phyloP scores from a whole-genome alignment of 2,113 vertebrate genomes.

The Plotosus lineatus region DNA sequence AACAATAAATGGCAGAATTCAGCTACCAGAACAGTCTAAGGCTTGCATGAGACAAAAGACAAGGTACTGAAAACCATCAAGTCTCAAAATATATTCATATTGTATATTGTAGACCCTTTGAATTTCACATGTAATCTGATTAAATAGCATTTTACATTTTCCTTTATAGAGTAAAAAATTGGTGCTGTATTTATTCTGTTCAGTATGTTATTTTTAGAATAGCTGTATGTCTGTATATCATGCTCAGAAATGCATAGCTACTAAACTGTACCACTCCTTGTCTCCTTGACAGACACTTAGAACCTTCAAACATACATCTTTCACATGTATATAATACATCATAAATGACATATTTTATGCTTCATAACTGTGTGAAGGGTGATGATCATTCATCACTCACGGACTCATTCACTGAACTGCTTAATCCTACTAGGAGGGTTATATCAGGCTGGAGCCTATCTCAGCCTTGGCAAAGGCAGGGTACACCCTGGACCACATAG shows the following conservation, averaged over 20 bases:
- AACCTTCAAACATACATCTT: neutral
- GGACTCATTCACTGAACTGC: too few relatives aligned
- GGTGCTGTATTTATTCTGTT: neutral
- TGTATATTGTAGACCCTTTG: neutral
- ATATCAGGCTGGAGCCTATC: too few relatives aligned
- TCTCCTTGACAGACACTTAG: neutral
- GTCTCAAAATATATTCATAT: slow-evolving; percentile 1
- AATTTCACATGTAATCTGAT: neutral
- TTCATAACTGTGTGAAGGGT: too few relatives aligned
- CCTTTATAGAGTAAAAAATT: neutral
- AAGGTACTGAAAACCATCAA: neutral
- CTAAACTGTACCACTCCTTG: neutral
- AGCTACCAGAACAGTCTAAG: slow-evolving; percentile 19
- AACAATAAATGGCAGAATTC: neutral
- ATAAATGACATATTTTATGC: neutral
- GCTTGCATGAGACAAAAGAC: slow-evolving; percentile 17
- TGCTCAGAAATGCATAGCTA: neutral
- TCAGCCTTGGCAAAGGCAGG: too few relatives aligned
- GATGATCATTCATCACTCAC: too few relatives aligned
- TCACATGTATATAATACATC: neutral
- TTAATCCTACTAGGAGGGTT: too few relatives aligned
- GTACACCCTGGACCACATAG: too few relatives aligned
- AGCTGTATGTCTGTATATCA: neutral
- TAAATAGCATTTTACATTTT: neutral
- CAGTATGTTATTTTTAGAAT: neutral